Conservation (phyloP, 2,797 vertebrate genomes). For the Macrochelys suwanniensis region DNA sequence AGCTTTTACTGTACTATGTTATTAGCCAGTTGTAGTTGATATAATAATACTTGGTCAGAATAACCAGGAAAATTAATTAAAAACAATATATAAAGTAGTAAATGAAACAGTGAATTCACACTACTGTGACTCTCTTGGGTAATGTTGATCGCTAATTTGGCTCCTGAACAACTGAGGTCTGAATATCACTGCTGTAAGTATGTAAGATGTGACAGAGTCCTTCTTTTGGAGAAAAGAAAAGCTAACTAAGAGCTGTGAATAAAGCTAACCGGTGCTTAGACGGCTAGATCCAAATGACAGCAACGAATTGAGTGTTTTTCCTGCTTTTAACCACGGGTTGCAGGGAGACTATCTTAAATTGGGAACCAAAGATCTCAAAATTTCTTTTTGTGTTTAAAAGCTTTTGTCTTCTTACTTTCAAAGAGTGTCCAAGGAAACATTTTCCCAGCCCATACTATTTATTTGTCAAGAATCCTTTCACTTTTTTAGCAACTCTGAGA, state of each 20-base stretch:
- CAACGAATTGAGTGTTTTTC: background rate
- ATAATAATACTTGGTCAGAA: too few species aligned
- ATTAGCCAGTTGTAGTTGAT: too few species aligned
- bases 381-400: background rate
- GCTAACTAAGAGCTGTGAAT: background rate
- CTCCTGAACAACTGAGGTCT: too few species aligned
- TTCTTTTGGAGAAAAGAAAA: background rate
- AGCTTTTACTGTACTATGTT: too few species aligned
- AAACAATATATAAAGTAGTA: too few species aligned
- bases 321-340: rapidly evolving
- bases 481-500: background rate
- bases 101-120: too few species aligned
- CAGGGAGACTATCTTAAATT: background rate
- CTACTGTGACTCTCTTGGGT: too few species aligned
- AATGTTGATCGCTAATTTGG: too few species aligned
- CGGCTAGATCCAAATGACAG: background rate
- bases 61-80: too few species aligned
- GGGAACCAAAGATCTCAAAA: background rate
- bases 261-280: rapidly evolving
- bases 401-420: background rate
- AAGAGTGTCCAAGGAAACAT: background rate
- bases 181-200: too few species aligned
- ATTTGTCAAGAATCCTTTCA: background rate
- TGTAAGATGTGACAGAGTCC: background rate
- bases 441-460: background rate